Percentiles rank a stretch among this genome's conserved stretches.
Evolutionary conservation across 2,888 invertebrate species (phyloP).

Genomic region (Notodonta ziczac): DNA sequence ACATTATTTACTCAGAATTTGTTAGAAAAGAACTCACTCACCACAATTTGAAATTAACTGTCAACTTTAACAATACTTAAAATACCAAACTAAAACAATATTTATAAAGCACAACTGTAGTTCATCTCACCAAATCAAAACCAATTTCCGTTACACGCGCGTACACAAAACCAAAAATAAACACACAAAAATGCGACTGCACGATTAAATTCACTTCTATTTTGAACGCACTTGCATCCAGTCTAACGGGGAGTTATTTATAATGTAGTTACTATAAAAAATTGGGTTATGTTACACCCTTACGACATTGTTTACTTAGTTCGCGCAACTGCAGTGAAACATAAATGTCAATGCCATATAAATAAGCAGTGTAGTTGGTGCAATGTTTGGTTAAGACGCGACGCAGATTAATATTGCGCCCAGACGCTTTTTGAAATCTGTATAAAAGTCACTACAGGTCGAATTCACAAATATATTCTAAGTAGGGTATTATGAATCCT

Average conservation of each 20-base stretch:
- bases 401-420: neutral
- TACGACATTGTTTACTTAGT: slow-evolving; percentile 25
- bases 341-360: slow-evolving; percentile 44
- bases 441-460: neutral
- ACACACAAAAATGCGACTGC: slow-evolving; percentile 7
- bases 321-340: slow-evolving; percentile 27
- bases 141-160: slow-evolving; percentile 4
- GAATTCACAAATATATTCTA: neutral
- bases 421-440: neutral
- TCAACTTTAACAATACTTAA: neutral
- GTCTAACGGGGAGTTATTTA: neutral
- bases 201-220: slow-evolving; percentile 5
- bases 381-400: slow-evolving; percentile 1
- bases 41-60: too few species aligned
- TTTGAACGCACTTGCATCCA: slow-evolving; percentile 1
- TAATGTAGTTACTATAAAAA: slow-evolving; percentile 19
- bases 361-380: slow-evolving; percentile 15
- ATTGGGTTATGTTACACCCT: slow-evolving; percentile 29
- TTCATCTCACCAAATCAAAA: slow-evolving; percentile 6
- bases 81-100: neutral
- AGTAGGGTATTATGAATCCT: too few species aligned
- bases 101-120: neutral
- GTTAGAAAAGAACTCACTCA: too few species aligned
- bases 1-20: too few species aligned
- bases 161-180: slow-evolving; percentile 5